These are phyloP conservation scores for Caenorhabditis japonica DNA, from an alignment of 2,888 invertebrate genomes.

Conservation along the genomic window DNA sequence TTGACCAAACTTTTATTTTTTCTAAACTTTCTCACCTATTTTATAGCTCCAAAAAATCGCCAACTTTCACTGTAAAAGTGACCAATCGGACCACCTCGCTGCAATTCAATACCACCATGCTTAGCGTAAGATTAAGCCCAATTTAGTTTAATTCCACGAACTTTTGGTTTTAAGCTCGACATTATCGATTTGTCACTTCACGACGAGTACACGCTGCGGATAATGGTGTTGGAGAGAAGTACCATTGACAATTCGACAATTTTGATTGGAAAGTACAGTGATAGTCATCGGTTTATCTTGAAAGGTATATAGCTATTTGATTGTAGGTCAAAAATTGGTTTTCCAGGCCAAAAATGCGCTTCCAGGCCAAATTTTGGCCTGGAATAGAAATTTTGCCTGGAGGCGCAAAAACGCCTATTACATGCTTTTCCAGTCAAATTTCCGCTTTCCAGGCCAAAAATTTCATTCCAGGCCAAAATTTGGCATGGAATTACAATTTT, in stretches of 20 bases:
- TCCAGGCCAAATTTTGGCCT: too few relatives aligned
- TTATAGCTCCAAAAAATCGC: slow-evolving; percentile 41
- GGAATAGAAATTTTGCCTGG: too few relatives aligned
- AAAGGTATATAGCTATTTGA: slow-evolving; percentile 30
- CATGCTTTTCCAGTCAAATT: too few relatives aligned
- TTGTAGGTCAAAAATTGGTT: too few relatives aligned
- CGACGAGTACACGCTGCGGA: slow-evolving; percentile 59
- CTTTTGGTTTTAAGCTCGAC: slow-evolving; percentile 51
- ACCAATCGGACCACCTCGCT: slow-evolving; percentile 35
- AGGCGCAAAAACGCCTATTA: too few relatives aligned
- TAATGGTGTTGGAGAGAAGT: slow-evolving; percentile 54
- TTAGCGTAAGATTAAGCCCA: slow-evolving; percentile 7
- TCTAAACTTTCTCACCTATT: neutral
- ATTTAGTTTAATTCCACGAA: neutral
- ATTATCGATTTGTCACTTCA: slow-evolving; percentile 56
- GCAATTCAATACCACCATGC: slow-evolving; percentile 51
- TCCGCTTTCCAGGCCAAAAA: too few relatives aligned
- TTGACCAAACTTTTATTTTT: too few relatives aligned
- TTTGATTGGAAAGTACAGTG: slow-evolving; percentile 53
- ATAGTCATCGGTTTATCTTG: slow-evolving; percentile 51
- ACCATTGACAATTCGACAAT: slow-evolving; percentile 54
- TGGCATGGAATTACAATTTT: too few relatives aligned
- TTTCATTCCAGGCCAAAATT: too few relatives aligned
- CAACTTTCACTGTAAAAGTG: slow-evolving; percentile 47
- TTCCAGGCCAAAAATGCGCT: too few relatives aligned